Conservation (phyloP, 2,113 vertebrate genomes). For the Mesocricetus auratus region DNA sequence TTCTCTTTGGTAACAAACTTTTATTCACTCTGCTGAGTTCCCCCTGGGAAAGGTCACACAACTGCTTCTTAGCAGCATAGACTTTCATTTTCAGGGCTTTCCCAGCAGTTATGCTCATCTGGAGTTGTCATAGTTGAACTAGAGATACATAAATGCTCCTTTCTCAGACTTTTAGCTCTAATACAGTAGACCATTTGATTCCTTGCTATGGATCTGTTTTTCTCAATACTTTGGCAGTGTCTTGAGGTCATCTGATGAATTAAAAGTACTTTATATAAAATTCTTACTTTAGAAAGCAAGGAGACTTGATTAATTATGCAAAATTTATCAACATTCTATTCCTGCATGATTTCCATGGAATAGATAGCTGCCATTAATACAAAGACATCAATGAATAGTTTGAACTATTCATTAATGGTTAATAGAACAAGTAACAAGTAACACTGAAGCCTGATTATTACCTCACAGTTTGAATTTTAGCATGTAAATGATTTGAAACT, state of each 20-base stretch:
- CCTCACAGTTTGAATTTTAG: neutral
- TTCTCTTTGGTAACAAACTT: neutral
- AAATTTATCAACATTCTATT: neutral
- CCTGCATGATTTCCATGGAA: neutral
- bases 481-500: neutral
- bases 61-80: neutral
- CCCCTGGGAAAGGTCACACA: neutral
- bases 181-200: neutral
- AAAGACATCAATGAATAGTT: conserved; percentile 25
- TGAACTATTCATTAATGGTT: neutral
- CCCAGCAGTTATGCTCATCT: neutral
- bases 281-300: conserved; percentile 21
- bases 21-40: no score
- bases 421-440: neutral
- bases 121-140: neutral
- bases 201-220: neutral
- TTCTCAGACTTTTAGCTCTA: neutral
- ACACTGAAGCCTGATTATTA: neutral
- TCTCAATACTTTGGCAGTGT: neutral
- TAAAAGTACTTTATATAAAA: neutral
- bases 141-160: neutral
- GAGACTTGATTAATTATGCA: neutral
- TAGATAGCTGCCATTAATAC: neutral
- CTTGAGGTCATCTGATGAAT: neutral
- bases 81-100: neutral